phyloP scores from a whole-genome alignment of 53 echinoderm and acorn worm species.

The Henricia sp. region DNA sequence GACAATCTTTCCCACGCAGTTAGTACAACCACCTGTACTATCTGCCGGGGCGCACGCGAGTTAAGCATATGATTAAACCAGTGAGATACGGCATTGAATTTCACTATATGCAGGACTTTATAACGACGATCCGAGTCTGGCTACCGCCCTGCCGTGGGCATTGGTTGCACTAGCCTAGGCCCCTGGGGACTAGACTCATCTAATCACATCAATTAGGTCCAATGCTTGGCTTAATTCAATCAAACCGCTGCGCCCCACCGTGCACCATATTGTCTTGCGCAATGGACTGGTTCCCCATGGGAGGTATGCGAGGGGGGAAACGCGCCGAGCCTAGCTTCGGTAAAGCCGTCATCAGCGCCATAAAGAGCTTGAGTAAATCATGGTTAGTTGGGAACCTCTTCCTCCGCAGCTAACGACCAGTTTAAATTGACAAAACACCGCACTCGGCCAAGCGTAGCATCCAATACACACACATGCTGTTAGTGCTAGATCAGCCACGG shows the following conservation, averaged over 20 bases:
- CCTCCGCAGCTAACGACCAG: constrained; percentile 2
- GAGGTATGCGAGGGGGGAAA: too few species aligned
- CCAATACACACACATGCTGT: constrained; percentile 51
- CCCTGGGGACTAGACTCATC: constrained; percentile 66
- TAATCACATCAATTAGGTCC: constrained; percentile 99
- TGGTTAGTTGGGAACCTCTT: constrained; percentile 9
- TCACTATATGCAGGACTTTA: constrained; percentile 36
- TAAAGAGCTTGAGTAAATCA: constrained; percentile 33
- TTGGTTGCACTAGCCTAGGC: constrained; percentile 41
- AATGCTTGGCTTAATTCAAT: constrained; percentile 97
- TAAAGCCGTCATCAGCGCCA: background rate
- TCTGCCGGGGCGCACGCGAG: background rate
- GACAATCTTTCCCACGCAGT: background rate
- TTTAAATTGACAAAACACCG: constrained; percentile 25
- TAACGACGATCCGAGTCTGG: constrained; percentile 64
- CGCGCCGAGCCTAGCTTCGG: background rate
- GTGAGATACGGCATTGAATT: constrained; percentile 47
- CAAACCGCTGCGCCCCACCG: constrained; percentile 66
- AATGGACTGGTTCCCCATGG: constrained; percentile 4
- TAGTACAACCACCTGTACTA: constrained; percentile 24
- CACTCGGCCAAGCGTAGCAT: constrained; percentile 30
- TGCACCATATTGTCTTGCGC: constrained; percentile 93
- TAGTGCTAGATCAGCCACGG: constrained; percentile 15
- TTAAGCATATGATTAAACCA: constrained; percentile 53
- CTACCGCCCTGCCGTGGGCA: constrained; percentile 67